These are phyloP conservation scores for Mus pahari DNA, from an alignment of 2,113 vertebrate genomes.

Conservation along the genomic window DNA sequence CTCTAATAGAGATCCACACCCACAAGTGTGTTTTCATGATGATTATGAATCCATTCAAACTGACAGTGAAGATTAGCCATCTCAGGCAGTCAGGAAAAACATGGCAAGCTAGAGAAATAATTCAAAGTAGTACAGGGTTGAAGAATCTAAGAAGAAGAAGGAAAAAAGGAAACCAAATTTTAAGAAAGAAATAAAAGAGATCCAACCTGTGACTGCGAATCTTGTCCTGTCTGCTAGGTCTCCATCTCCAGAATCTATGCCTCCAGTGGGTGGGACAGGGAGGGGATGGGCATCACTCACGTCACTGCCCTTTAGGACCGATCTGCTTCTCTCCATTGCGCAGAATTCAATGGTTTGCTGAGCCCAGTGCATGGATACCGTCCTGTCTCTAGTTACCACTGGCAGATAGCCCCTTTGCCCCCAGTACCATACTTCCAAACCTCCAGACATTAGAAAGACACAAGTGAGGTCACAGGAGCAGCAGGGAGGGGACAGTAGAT, in stretches of 20 bases:
- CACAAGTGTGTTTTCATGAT: neutral
- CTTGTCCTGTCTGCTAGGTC: constrained; percentile 47
- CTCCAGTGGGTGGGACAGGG: constrained; percentile 72
- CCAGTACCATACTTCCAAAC: constrained; percentile 67
- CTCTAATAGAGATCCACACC: neutral
- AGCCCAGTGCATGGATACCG: constrained; percentile 70
- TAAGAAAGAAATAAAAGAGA: constrained; percentile 55
- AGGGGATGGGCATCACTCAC: constrained; percentile 78
- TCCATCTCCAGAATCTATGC: constrained; percentile 60
- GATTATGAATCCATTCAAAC: neutral
- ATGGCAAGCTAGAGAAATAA: neutral
- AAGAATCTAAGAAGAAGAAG: constrained; percentile 58
- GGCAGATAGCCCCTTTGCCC: constrained; percentile 63
- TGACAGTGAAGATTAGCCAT: neutral
- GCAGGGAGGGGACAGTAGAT: constrained; percentile 11
- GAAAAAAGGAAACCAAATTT: constrained; percentile 37
- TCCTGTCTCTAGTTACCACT: constrained; percentile 42
- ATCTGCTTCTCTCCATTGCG: constrained; percentile 74
- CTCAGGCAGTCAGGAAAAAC: neutral
- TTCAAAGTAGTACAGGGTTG: neutral
- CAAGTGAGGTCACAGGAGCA: constrained; percentile 59
- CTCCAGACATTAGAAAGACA: constrained; percentile 46
- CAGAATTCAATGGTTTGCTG: constrained; percentile 71
- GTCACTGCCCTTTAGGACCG: constrained; percentile 75
- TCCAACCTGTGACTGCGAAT: constrained; percentile 17